Evolutionary conservation across 1,140 invertebrate species (phyloP).

Genomic region (Acromyrmex echinatior): DNA sequence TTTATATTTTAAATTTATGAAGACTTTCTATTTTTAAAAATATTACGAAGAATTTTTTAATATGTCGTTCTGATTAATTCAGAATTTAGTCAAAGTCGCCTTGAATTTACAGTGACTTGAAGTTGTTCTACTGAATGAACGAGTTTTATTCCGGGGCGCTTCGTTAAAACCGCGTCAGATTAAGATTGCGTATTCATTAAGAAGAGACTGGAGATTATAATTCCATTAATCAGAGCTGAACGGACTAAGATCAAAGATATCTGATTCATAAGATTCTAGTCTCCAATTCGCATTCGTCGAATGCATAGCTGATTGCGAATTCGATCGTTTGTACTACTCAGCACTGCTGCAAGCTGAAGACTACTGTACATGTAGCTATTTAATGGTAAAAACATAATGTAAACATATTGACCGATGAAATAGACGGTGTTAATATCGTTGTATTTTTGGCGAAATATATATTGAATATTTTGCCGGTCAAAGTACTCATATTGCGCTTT

Average conservation of each 20-base stretch:
- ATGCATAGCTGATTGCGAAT: not conserved
- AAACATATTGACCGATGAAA: not conserved
- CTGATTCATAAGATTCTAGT: not conserved
- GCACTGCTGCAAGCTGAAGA: not conserved
- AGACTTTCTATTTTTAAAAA: too few relatives aligned
- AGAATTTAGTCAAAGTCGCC: not conserved
- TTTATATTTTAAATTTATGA: too few relatives aligned
- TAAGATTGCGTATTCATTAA: too few relatives aligned
- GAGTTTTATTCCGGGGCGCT: not conserved
- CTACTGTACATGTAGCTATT: not conserved
- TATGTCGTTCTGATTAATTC: not conserved
- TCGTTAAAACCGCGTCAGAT: not conserved
- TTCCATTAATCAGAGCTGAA: not conserved
- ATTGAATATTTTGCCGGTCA: conserved; percentile 4
- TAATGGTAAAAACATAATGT: not conserved
- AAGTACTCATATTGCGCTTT: not conserved
- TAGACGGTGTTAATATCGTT: not conserved
- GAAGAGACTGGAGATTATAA: not conserved
- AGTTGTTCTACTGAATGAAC: not conserved
- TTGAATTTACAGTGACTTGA: not conserved
- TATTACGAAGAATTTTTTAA: too few relatives aligned
- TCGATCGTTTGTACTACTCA: not conserved
- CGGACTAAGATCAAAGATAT: not conserved
- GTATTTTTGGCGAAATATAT: not conserved
- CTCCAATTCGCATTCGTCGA: not conserved